Conservation (phyloP, 2,888 invertebrate genomes). For the Drosophila neoperkinsi region DNA sequence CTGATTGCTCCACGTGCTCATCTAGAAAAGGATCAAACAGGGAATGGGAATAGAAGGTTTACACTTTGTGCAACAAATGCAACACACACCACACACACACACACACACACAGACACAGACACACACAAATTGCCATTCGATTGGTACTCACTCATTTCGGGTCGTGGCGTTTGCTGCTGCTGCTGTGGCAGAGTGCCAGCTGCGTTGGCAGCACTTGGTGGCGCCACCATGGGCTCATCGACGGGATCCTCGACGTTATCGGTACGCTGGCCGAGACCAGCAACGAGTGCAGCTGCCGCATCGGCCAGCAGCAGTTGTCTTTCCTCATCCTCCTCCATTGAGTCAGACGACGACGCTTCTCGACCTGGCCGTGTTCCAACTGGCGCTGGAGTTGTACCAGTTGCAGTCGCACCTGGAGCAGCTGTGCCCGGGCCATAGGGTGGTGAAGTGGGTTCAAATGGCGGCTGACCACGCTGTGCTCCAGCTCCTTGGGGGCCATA, state of each 20-base stretch:
- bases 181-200: slow-evolving; percentile 23
- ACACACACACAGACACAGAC: no score
- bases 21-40: slow-evolving; percentile 60
- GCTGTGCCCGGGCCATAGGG: neutral
- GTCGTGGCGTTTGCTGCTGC: slow-evolving; percentile 26
- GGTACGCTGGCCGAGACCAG: slow-evolving; percentile 23
- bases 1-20: slow-evolving; percentile 39
- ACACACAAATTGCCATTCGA: neutral
- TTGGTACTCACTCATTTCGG: slow-evolving; percentile 53
- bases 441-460: neutral
- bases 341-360: neutral
- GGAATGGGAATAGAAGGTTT: neutral
- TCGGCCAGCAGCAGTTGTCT: slow-evolving; percentile 15
- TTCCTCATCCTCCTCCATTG: slow-evolving; percentile 1
- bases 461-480: neutral
- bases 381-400: neutral
- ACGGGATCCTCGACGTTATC: slow-evolving; percentile 77
- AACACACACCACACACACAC: neutral
- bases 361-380: neutral
- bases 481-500: neutral
- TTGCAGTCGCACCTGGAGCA: no score
- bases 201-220: slow-evolving; percentile 1
- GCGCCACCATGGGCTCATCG: slow-evolving; percentile 75
- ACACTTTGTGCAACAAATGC: neutral
- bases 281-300: slow-evolving; percentile 51